These are phyloP conservation scores for Glareola pratincola DNA, from an alignment of 2,113 vertebrate genomes.

Conservation along the genomic window DNA sequence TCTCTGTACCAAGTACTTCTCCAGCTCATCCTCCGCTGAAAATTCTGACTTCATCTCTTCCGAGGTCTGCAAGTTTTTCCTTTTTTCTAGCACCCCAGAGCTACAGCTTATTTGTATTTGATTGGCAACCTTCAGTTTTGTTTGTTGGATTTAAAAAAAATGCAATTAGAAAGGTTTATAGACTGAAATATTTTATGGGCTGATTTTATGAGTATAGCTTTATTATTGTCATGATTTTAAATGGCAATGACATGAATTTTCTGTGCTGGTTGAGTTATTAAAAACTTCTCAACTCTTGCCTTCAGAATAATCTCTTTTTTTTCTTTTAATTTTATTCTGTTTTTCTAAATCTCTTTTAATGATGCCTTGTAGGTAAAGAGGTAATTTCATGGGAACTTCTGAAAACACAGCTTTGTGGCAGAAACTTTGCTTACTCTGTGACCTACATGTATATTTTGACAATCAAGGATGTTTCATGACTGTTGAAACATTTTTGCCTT, in stretches of 20 bases:
- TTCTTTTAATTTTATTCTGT: background rate
- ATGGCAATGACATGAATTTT: background rate
- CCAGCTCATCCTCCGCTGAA: background rate
- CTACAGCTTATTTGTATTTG: background rate
- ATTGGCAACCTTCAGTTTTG: background rate
- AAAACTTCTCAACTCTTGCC: background rate
- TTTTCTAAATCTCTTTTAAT: slow-evolving; percentile 46
- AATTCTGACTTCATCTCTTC: background rate
- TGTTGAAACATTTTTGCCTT: slow-evolving; percentile 2
- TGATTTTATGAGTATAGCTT: slow-evolving; percentile 38
- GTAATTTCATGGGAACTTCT: slow-evolving; percentile 21
- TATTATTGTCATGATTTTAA: slow-evolving; percentile 30
- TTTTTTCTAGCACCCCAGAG: background rate
- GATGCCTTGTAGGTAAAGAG: slow-evolving; percentile 47
- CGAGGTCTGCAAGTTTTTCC: background rate
- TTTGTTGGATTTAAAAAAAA: background rate
- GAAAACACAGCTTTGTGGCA: background rate
- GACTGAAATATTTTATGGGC: slow-evolving; percentile 33
- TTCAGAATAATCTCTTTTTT: background rate
- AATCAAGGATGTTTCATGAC: background rate
- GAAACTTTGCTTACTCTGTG: background rate
- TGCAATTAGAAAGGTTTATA: slow-evolving; percentile 4
- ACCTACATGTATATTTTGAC: background rate
- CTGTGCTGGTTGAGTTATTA: background rate
- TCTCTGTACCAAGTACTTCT: background rate